Evolutionary conservation across 2,113 vertebrate genomes (phyloP), one percentile per base, ranked within the genome.

Genomic region (Sander lucioperca): DNA sequence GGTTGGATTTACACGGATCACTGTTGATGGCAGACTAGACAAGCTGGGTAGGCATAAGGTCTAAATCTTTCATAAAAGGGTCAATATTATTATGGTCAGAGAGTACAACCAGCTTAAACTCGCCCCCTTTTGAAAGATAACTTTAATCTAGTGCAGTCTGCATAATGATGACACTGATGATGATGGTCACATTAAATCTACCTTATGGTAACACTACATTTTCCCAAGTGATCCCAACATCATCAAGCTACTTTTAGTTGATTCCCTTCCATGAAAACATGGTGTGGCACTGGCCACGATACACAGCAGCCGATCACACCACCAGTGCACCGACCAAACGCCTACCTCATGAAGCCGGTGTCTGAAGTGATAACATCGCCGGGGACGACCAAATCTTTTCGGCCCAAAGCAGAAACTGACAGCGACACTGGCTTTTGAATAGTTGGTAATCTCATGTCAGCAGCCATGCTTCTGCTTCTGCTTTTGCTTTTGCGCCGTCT

Each of bases 291-390:
- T 43, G 39, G 3, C 12, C 30, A 18, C 21, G 14, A n/a, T 0
- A 50, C 39, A 19, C 43, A 50, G 16, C n/a, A 50, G 21, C 14
- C 19, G 27, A 16, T 51, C 25, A 21, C 47, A 43, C 30, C n/a
- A 10, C 10, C 56, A 13, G 2, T 4, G 1, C 3, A 7, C n/a
- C 33, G 15, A 12, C 2, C 47, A 8, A 25, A 12, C 0, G 45
- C 87, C 12, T 67, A 99, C 98, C 98, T 96, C 98, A 99, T 99
- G 82, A 99, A 99, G 9, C 97, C 97, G 0, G 97, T 96, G 90
- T 99, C 98, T 36, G 97, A 96, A 36, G 98, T 99, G 90, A 99
- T 99, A 1, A 97, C 96, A 94, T 99, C 98, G 1, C 98, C 98
- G 1, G 98, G 98, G 0, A 97, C 96, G 21, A 99, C 97, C 71